Base-by-base conservation (phyloP, 2,797 vertebrate species). In the Otolemur crassicaudatus region DNA sequence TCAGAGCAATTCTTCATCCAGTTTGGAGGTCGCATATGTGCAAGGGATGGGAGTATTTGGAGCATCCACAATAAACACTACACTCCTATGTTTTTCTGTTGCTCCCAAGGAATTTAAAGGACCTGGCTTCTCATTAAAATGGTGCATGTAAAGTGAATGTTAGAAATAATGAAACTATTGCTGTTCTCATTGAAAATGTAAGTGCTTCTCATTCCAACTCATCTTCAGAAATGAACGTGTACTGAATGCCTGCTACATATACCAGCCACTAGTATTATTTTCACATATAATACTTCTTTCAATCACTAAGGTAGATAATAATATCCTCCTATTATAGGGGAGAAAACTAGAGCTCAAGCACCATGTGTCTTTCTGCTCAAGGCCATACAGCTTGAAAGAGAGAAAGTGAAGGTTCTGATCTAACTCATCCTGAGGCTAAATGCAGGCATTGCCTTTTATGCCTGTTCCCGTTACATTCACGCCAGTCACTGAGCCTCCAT, bases 101-200 rank as follows among this genome's bases (percentile, higher is more conserved):
- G 22, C 34, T 63, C 29, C 53, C n/a, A 93, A 81, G 4, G 31
- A 90, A 86, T 87, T 87, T 72, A 56, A 90, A 77, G 5, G 17
- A 4, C 9, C 6, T 76, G 2, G 2, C 85, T 94, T 97, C 87
- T 89, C 70, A 60, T 87, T 89, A 91, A 94, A 92, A 72, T 56
- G 11, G 37, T 93, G 37, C 14, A 19, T 37, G 60, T 88, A 70
- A 89, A 94, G 53, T 53, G 0, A 72, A 65, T 56, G 14, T 11
- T 56, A 75, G 75, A 92, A 88, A 88, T 56, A 79, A 94, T 29
- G 13, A 88, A 65, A 87, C 9, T 77, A 79, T 70, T 65, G 4
- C 49, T 79, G 61, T 22, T 23, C 34, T 77, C 46, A 17, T 3
- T 94, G 20, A 70, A 69, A 88, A 37, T 81, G 43, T 17, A 87